phyloP scores from a whole-genome alignment of 2,113 vertebrate genomes.

The Pavo muticus region DNA sequence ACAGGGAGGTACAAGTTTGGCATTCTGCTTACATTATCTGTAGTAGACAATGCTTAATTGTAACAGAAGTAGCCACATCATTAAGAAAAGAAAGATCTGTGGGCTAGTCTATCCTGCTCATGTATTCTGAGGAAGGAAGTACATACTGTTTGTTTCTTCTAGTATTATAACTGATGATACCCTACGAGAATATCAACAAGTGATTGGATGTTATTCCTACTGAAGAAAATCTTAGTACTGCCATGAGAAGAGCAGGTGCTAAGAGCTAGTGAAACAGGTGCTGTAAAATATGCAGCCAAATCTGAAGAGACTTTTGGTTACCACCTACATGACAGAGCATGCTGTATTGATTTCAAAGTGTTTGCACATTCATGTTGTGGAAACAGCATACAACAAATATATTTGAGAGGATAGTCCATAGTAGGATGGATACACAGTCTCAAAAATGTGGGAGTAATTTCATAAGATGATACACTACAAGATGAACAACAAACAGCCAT shows the following conservation, averaged over 20 bases:
- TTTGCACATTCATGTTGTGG: neutral
- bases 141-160: neutral
- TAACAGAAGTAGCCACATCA: neutral
- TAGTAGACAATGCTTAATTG: neutral
- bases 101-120: neutral
- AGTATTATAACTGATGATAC: neutral
- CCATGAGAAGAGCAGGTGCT: neutral
- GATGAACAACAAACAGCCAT: neutral
- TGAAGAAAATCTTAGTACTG: constrained; percentile 8
- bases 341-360: constrained; percentile 46
- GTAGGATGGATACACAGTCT: neutral
- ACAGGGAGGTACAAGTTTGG: neutral
- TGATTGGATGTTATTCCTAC: neutral
- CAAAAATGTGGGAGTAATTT: neutral
- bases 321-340: constrained; percentile 48
- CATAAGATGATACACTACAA: neutral
- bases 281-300: constrained; percentile 22
- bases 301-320: constrained; percentile 40
- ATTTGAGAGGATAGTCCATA: neutral
- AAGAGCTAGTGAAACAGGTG: constrained; percentile 53
- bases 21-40: neutral
- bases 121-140: neutral
- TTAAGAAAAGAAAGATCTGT: neutral
- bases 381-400: constrained; percentile 22
- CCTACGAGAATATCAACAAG: neutral